Conservation (phyloP, 2,888 invertebrate species). For the Chymomyza procnemis region DNA sequence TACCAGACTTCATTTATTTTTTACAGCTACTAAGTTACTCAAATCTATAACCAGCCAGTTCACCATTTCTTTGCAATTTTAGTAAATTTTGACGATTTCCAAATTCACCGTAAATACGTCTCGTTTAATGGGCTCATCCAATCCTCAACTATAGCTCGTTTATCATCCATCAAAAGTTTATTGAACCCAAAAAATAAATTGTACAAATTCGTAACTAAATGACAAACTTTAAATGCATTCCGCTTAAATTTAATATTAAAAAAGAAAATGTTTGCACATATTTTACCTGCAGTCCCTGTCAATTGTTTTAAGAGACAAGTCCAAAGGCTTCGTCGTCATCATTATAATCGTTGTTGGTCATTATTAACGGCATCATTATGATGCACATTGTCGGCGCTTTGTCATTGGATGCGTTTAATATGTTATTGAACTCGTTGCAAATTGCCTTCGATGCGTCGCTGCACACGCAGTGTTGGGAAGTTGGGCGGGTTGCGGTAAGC, state of each 20-base stretch:
- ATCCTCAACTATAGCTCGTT: too few species aligned
- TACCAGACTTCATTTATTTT: too few species aligned
- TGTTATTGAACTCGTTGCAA: constrained; percentile 53
- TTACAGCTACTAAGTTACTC: too few species aligned
- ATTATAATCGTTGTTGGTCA: not conserved
- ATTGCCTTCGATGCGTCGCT: constrained; percentile 45
- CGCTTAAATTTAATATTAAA: not conserved
- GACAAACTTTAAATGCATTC: not conserved
- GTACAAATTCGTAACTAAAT: not conserved
- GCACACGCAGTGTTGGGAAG: constrained; percentile 1
- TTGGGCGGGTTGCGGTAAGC: too few species aligned
- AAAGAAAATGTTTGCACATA: not conserved
- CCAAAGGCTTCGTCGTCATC: not conserved
- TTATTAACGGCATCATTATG: not conserved
- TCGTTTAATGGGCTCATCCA: too few species aligned
- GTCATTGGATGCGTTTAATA: constrained; percentile 13
- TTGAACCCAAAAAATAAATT: too few species aligned
- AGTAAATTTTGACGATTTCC: not conserved
- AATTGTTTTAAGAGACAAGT: not conserved
- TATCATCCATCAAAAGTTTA: too few species aligned
- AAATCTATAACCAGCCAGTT: too few species aligned
- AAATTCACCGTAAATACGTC: not conserved
- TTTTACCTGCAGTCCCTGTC: not conserved
- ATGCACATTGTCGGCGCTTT: not conserved
- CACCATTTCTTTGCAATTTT: too few species aligned